Evolutionary conservation across 2,113 vertebrate genomes (phyloP).

Genomic region (Varanus salvator): DNA sequence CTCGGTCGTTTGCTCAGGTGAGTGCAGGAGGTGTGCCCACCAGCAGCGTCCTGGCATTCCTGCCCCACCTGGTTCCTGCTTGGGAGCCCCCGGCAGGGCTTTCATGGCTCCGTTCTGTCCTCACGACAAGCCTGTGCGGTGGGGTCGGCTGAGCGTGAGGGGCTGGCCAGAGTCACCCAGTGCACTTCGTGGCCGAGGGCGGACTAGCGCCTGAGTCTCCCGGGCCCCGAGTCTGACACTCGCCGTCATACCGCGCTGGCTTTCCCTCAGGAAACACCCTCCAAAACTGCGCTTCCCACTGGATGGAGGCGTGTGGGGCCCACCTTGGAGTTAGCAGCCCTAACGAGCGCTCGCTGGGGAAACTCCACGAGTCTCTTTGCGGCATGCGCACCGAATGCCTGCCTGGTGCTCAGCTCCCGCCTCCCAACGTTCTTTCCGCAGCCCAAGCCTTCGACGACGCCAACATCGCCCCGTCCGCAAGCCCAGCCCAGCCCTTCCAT

Average conservation of each 20-base stretch:
- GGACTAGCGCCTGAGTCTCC: no score
- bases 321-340: background rate
- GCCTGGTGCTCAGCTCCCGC: background rate
- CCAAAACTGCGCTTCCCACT: background rate
- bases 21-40: conserved; percentile 43
- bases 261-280: background rate
- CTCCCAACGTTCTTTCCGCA: conserved; percentile 62
- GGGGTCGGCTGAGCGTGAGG: no score
- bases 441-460: conserved; percentile 98
- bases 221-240: no score
- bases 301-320: background rate
- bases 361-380: background rate
- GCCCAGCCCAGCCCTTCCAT: conserved; percentile 98
- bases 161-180: no score
- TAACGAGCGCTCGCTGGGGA: background rate
- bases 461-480: conserved; percentile 94
- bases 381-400: background rate
- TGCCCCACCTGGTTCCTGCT: no score
- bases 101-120: no score
- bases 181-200: no score
- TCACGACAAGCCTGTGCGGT: no score
- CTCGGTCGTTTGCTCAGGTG: conserved; percentile 93
- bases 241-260: no score
- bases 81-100: no score
- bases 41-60: no score